Evolutionary conservation across 2,888 invertebrate genomes (phyloP).

Genomic region (Luperina testacea): DNA sequence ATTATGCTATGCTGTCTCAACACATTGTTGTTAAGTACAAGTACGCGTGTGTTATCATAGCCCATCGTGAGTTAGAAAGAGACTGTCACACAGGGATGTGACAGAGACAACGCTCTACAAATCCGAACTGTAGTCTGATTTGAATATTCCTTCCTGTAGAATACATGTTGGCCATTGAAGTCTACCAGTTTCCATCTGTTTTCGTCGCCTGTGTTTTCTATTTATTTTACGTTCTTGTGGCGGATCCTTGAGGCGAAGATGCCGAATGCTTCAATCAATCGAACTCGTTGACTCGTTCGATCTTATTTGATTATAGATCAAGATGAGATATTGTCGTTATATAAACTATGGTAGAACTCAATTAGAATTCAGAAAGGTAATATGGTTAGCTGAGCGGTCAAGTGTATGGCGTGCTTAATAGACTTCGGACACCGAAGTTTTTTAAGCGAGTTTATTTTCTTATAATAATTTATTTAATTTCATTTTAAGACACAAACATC

Average conservation of each 20-base stretch:
- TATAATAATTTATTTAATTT: neutral
- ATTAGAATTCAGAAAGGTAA: conserved; percentile 7
- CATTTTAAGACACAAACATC: neutral
- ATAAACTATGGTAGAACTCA: neutral
- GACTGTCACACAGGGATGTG: no score
- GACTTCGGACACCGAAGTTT: neutral
- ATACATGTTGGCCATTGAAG: neutral
- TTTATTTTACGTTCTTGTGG: conserved; percentile 6
- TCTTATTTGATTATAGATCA: conserved; percentile 3
- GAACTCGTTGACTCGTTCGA: conserved; percentile 5
- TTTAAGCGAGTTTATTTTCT: neutral
- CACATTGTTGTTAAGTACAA: neutral
- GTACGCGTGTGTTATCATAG: neutral
- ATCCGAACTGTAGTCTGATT: neutral
- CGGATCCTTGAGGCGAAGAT: neutral
- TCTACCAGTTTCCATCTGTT: neutral
- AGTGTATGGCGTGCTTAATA: neutral
- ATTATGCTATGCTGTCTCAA: neutral
- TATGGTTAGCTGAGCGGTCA: neutral
- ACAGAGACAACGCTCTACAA: neutral
- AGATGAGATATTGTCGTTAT: conserved; percentile 3
- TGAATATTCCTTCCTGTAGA: conserved; percentile 8
- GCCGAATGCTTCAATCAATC: conserved; percentile 7
- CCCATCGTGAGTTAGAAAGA: neutral
- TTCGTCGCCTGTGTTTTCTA: conserved; percentile 2